Conservation (phyloP, 2,797 vertebrate species). For the Momotus momota region DNA sequence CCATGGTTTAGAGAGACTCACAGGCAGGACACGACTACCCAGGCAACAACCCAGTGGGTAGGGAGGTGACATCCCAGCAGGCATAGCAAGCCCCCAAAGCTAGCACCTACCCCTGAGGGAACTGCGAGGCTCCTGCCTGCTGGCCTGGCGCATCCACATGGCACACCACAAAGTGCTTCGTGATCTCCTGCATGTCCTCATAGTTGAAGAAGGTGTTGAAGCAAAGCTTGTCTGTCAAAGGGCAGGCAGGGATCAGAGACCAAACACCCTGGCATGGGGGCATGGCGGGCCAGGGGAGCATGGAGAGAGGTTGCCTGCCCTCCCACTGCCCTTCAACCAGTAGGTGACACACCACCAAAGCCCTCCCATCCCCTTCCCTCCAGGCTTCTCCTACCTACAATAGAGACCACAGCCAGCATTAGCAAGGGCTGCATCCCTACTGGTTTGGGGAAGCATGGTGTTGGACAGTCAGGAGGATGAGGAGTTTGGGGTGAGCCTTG, state of each 20-base stretch:
- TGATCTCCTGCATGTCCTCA: conserved; percentile 98
- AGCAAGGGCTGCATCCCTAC: background rate
- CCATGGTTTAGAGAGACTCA: background rate
- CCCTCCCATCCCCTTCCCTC: background rate
- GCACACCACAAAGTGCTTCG: conserved; percentile 96
- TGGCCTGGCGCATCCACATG: conserved; percentile 94
- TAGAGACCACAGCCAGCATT: background rate
- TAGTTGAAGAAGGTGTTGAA: conserved; percentile 95
- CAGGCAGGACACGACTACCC: background rate
- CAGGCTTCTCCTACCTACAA: background rate
- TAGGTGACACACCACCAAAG: background rate
- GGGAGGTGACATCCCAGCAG: background rate
- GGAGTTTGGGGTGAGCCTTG: background rate
- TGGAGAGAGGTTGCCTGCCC: background rate
- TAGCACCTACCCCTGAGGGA: conserved; percentile 82
- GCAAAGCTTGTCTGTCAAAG: conserved; percentile 92
- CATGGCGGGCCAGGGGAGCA: background rate
- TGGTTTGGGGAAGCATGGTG: background rate
- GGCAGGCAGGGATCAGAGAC: background rate
- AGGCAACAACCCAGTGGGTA: background rate
- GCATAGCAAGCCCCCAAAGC: background rate
- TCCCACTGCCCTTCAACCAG: background rate
- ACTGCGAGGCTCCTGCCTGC: conserved; percentile 91
- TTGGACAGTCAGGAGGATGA: background rate
- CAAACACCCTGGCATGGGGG: accelerated